Conservation (phyloP, 2,113 vertebrate species). For the Brienomyrus brachyistius region DNA sequence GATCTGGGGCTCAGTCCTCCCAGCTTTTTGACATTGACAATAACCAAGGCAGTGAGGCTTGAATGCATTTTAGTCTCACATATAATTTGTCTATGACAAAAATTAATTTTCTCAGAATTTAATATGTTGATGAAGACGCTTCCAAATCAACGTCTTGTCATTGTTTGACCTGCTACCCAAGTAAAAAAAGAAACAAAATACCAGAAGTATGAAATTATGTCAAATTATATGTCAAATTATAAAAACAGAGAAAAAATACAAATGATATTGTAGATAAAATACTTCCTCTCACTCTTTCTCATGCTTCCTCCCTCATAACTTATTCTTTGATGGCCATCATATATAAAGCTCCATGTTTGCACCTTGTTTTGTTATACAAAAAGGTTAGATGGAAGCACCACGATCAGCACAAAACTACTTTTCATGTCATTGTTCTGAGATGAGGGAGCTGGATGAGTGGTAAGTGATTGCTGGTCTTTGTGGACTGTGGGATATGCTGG, state of each 20-base stretch:
- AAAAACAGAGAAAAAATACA: not conserved
- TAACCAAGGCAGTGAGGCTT: conserved; percentile 26
- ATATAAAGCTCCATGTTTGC: not conserved
- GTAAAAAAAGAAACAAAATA: not conserved
- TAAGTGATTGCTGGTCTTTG: not conserved
- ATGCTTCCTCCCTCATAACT: not conserved
- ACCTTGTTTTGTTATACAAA: not conserved
- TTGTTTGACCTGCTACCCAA: not conserved
- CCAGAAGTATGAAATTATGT: not conserved
- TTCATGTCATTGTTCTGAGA: not conserved
- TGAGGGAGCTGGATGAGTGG: not conserved
- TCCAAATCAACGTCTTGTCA: not conserved
- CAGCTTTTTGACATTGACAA: conserved; percentile 16
- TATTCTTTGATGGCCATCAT: not conserved
- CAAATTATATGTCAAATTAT: not conserved
- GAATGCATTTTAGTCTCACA: not conserved
- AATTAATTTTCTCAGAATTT: not conserved
- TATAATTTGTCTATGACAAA: not conserved
- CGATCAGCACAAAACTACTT: not conserved
- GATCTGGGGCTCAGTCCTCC: not conserved
- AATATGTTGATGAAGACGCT: not conserved
- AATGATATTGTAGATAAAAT: not conserved
- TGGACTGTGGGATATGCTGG: not conserved
- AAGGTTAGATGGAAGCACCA: not conserved
- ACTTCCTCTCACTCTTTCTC: not conserved